Conservation (phyloP, 2,797 vertebrate species). For the Smutsia temminckii region DNA sequence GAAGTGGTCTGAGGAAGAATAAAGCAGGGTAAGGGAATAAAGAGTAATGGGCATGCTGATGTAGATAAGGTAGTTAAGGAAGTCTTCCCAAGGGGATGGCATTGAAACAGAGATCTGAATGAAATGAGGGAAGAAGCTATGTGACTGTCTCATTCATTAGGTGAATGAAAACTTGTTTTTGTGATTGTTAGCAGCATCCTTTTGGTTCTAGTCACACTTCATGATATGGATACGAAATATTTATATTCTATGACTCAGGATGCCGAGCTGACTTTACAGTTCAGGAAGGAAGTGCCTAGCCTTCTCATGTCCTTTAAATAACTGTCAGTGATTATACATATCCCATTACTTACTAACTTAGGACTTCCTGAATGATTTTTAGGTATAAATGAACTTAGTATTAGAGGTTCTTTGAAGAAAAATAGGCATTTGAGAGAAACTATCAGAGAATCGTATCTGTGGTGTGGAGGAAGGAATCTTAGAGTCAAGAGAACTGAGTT, state of each 20-base stretch:
- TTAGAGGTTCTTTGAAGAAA: constrained; percentile 30
- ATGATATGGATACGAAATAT: constrained; percentile 61
- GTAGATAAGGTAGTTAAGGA: background rate
- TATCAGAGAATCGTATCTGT: background rate
- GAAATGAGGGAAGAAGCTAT: background rate
- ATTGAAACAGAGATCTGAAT: background rate
- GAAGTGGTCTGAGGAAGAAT: constrained; percentile 20
- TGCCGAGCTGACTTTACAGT: constrained; percentile 52
- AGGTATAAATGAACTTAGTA: constrained; percentile 24
- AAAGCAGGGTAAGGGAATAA: background rate
- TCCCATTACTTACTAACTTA: constrained; percentile 13
- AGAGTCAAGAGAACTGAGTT: constrained; percentile 8
- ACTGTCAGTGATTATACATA: constrained; percentile 32
- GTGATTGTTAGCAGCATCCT: constrained; percentile 26
- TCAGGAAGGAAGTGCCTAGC: constrained; percentile 48
- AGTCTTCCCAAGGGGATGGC: background rate
- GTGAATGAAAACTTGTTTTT: background rate
- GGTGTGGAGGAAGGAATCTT: background rate
- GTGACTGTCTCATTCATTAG: background rate
- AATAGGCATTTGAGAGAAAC: constrained; percentile 3
- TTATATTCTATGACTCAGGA: constrained; percentile 66
- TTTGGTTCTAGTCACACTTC: constrained; percentile 61
- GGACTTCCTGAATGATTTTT: constrained; percentile 17
- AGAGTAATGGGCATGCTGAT: background rate
- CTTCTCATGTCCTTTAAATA: constrained; percentile 61